Evolutionary conservation across 2,888 invertebrate species (phyloP), one percentile per base, ranked within the genome.

Genomic region (Apamea sordens): DNA sequence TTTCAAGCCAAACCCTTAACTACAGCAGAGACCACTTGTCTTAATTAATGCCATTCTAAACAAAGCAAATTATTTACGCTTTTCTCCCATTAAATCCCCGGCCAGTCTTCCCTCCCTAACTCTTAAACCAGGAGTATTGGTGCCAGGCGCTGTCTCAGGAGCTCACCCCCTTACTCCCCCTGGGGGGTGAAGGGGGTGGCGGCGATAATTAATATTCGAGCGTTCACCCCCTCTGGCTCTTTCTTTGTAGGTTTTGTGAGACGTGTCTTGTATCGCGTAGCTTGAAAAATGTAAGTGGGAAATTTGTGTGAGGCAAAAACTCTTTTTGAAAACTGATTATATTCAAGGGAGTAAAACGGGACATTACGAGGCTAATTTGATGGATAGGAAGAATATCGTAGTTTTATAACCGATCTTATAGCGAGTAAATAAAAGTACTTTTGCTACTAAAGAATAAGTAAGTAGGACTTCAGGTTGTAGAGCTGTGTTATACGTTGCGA

Each of bases 61-160:
- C 44, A 80, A 74, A 67, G 41, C n/a, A 80, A 50, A 80, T 59
- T 5, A 28, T 80, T 28, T 18, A 82, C 28, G 3, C 0, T 59
- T 59, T 71, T 28, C 67, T 61, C 36, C 50, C 59, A 63, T 59
- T 36, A 78, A 71, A 68, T 74, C 82, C 77, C n/a, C 73, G 67
- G 11, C 63, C 47, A 50, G 53, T 65, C 13, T n/a, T 68, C 70
- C 76, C 77, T 69, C 73, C 75, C 81, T 73, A 81, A 53, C 92
- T 92, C 93, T 82, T 91, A 80, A 78, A 85, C 86, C 88, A 90
- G 89, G 86, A 89, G 89, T 90, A 90, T 92, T 91, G 94, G 95
- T 95, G 89, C 95, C 95, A 94, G 95, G 95, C 95, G 94, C 95
- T 91, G 92, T 91, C 90, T 90, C 89, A 85, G 89, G 82, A 85